phyloP scores from a whole-genome alignment of 2,888 invertebrate species.

The Muscina levida region DNA sequence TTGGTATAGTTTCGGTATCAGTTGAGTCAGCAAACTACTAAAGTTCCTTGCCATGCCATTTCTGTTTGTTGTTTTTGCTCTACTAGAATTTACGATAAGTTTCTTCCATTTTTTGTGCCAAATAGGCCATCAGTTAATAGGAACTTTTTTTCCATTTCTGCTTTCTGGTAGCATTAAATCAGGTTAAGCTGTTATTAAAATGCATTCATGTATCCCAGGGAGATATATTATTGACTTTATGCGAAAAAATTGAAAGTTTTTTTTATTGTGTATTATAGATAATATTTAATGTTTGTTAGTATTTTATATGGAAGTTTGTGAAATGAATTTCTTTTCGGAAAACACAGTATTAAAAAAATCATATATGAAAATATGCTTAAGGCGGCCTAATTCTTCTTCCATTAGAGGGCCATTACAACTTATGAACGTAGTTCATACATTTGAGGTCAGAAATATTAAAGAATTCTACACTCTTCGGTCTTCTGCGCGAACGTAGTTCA shows the following conservation, averaged over 20 bases:
- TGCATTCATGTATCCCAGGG: neutral
- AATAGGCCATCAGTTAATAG: constrained; percentile 38
- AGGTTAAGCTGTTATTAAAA: constrained; percentile 23
- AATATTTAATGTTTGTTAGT: neutral
- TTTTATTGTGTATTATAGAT: constrained; percentile 17
- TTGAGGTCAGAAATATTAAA: too few species aligned
- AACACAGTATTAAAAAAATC: too few species aligned
- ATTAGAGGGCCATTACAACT: too few species aligned
- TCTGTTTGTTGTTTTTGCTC: too few species aligned
- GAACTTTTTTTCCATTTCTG: neutral
- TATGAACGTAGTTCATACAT: too few species aligned
- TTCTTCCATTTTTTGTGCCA: constrained; percentile 20
- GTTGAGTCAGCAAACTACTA: constrained; percentile 29
- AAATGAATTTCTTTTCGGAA: too few species aligned
- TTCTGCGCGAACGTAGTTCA: too few species aligned
- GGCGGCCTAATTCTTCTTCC: too few species aligned
- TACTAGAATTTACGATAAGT: constrained; percentile 22
- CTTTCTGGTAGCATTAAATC: constrained; percentile 5
- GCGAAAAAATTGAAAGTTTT: constrained; percentile 11
- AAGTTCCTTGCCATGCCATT: neutral
- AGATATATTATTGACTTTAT: neutral
- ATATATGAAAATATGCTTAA: too few species aligned
- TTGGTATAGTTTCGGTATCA: neutral
- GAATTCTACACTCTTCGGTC: too few species aligned
- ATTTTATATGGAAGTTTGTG: neutral